These are phyloP conservation scores for Spea hammondii DNA, from an alignment of 2,797 vertebrate genomes.

Conservation along the genomic window DNA sequence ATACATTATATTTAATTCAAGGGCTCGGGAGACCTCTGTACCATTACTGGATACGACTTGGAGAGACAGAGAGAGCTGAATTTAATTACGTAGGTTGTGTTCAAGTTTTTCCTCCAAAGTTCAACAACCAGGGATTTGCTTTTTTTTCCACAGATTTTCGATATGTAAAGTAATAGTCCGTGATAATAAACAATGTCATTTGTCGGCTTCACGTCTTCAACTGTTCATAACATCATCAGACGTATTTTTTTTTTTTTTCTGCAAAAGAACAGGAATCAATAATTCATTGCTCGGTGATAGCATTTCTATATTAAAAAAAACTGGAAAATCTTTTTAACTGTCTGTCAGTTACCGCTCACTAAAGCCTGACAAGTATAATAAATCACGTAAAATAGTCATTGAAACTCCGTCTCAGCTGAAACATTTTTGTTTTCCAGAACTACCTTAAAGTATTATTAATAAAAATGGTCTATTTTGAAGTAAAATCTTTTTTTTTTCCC, in stretches of 20 bases:
- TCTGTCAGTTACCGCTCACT: conserved; percentile 33
- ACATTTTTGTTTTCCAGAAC: conserved; percentile 1
- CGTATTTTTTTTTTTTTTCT: conserved; percentile 27
- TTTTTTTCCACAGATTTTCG: conserved; percentile 45
- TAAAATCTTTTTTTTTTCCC: conserved; percentile 8
- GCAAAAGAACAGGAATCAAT: conserved; percentile 54
- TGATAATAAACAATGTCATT: conserved; percentile 53
- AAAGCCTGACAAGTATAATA: conserved; percentile 51
- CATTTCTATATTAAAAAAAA: conserved; percentile 53
- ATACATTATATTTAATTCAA: conserved; percentile 45
- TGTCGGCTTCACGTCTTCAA: conserved; percentile 47
- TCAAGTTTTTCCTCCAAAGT: conserved; percentile 37
- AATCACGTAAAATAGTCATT: conserved; percentile 53
- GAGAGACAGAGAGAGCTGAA: conserved; percentile 8
- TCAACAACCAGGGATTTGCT: conserved; percentile 1
- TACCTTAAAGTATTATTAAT: conserved; percentile 26
- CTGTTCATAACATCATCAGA: conserved; percentile 59
- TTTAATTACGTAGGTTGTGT: conserved; percentile 56
- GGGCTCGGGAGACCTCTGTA: conserved; percentile 32
- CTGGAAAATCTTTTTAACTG: conserved; percentile 54
- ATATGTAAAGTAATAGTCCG: conserved; percentile 54
- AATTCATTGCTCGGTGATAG: conserved; percentile 59
- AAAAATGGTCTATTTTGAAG: conserved; percentile 32
- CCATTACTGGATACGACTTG: conserved; percentile 15
- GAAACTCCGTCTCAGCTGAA: conserved; percentile 6